These are phyloP conservation scores for Dasysyrphus albostriatus DNA, from an alignment of 2,888 invertebrate species.

Conservation along the genomic window DNA sequence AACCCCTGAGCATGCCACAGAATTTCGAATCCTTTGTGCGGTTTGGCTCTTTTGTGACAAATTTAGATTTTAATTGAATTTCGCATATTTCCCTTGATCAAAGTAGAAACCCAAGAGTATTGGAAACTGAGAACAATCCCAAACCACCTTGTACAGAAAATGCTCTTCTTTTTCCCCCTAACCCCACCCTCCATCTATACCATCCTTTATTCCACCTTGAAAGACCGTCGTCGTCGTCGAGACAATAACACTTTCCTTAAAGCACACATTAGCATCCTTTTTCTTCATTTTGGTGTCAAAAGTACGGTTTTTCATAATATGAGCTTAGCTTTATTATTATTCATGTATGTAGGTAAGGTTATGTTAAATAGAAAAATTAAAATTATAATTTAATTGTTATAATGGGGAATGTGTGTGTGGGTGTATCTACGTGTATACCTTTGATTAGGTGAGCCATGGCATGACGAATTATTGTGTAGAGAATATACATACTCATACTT, in stretches of 20 bases:
- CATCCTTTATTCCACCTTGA: constrained; percentile 7
- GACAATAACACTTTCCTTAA: constrained; percentile 25
- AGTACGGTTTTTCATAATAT: constrained; percentile 18
- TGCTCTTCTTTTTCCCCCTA: background rate
- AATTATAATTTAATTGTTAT: constrained; percentile 62
- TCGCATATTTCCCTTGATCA: constrained; percentile 76
- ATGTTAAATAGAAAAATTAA: background rate
- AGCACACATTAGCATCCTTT: constrained; percentile 24
- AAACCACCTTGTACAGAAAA: background rate
- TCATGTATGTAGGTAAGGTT: background rate
- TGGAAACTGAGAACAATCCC: constrained; percentile 53
- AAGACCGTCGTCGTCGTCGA: constrained; percentile 30
- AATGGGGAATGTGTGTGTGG: background rate
- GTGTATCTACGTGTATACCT: constrained; percentile 36
- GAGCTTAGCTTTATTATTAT: constrained; percentile 26
- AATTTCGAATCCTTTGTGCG: constrained; percentile 74
- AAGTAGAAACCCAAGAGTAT: constrained; percentile 64
- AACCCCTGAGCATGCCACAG: constrained; percentile 73
- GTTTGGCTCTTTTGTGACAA: constrained; percentile 75
- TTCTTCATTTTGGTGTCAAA: background rate
- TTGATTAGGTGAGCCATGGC: constrained; percentile 61
- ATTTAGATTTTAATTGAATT: constrained; percentile 76
- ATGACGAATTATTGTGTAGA: constrained; percentile 61
- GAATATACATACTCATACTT: constrained; percentile 12
- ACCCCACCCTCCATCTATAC: background rate